These are phyloP conservation scores for Porites lutea DNA, from an alignment of 64 coral and sea anemone genomes.

Conservation along the genomic window DNA sequence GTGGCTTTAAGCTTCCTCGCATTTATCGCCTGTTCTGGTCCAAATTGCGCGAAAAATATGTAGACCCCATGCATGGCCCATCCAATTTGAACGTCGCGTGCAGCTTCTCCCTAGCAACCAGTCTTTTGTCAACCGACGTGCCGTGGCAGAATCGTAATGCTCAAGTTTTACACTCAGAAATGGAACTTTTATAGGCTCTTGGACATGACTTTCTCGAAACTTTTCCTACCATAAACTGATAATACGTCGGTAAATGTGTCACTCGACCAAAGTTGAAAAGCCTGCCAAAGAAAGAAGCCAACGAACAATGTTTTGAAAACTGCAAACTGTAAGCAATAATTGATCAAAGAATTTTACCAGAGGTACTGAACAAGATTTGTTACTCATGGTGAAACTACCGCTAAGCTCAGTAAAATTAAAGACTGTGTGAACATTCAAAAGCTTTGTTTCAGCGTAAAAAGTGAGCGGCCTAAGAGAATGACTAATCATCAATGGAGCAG, in stretches of 20 bases:
- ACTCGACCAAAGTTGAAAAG: no score
- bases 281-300: no score
- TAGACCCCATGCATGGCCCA: background rate
- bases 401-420: background rate
- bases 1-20: background rate
- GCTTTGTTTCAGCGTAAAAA: slow-evolving; percentile 39
- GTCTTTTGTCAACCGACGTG: background rate
- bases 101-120: background rate
- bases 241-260: slow-evolving; percentile 47
- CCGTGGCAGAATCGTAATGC: background rate
- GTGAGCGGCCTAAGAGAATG: background rate
- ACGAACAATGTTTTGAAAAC: slow-evolving; percentile 9
- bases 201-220: slow-evolving; percentile 1
- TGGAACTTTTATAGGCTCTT: background rate
- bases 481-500: slow-evolving; percentile 34
- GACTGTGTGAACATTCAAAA: background rate
- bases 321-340: background rate
- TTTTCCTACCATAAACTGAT: background rate
- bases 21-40: background rate
- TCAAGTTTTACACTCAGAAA: slow-evolving; percentile 7
- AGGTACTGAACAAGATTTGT: slow-evolving; percentile 35
- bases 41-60: background rate
- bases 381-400: background rate
- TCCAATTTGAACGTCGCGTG: background rate
- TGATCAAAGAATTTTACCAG: slow-evolving; percentile 3